Evolutionary conservation across 2,113 vertebrate genomes (phyloP).

Genomic region (Paradoxurus hermaphroditus): DNA sequence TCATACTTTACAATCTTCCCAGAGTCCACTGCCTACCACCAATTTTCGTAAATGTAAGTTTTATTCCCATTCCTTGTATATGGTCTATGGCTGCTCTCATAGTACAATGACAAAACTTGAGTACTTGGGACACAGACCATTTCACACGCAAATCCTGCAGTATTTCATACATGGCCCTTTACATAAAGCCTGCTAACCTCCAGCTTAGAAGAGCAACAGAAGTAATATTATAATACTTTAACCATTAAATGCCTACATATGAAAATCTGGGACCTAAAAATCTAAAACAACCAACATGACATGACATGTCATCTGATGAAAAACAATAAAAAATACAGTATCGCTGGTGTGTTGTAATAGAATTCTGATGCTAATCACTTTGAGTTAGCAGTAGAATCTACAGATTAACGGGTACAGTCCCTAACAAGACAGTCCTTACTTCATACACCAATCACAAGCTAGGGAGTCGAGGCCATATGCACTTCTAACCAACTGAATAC

Average conservation of each 20-base stretch:
- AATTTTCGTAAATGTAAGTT: not conserved
- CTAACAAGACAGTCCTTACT: not conserved
- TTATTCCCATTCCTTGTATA: not conserved
- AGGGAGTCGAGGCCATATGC: not conserved
- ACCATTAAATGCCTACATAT: not conserved
- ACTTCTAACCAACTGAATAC: not conserved
- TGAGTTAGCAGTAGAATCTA: not conserved
- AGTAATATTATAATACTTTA: not conserved
- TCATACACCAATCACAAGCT: not conserved
- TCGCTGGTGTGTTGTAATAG: not conserved
- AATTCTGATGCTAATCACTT: not conserved
- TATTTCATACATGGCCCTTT: not conserved
- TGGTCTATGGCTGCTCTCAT: not conserved
- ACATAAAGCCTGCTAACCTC: not conserved
- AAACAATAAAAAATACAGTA: not conserved
- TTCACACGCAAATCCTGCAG: not conserved
- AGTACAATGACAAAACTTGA: not conserved
- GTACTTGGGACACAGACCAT: not conserved
- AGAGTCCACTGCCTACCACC: not conserved
- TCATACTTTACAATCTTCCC: not conserved
- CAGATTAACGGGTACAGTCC: not conserved
- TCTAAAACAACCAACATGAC: not conserved
- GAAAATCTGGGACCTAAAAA: not conserved
- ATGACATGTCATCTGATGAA: not conserved
- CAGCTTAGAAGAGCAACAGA: not conserved